Percentiles rank a stretch among this genome's conserved stretches.
Conservation (phyloP, 2,113 vertebrate genomes). For the Syrrhaptes paradoxus region DNA sequence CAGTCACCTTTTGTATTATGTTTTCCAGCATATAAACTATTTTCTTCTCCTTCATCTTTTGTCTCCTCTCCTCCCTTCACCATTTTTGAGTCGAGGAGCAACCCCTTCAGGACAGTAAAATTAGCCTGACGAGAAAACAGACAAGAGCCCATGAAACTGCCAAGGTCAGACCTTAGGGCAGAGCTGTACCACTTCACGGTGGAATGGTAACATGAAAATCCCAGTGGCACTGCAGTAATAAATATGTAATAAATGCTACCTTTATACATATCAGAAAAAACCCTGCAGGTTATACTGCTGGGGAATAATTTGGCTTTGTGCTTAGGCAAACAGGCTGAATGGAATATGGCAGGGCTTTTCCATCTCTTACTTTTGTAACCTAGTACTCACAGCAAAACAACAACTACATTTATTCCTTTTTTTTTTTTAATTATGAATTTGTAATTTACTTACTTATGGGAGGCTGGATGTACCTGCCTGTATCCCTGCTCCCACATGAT, state of each 20-base stretch:
- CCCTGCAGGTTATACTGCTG: neutral
- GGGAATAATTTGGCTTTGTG: neutral
- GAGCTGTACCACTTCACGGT: neutral
- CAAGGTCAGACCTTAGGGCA: slow-evolving; percentile 18
- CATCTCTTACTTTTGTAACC: neutral
- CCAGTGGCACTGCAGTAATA: slow-evolving; percentile 1
- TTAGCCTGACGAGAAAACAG: neutral
- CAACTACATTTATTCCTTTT: neutral
- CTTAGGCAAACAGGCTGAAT: neutral
- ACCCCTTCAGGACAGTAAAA: neutral
- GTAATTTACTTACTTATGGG: neutral
- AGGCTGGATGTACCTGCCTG: neutral
- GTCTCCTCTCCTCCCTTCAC: neutral
- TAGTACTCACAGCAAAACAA: neutral
- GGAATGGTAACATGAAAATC: neutral
- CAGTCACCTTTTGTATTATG: neutral
- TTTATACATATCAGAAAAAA: slow-evolving; percentile 1
- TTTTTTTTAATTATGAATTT: neutral
- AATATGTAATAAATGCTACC: slow-evolving; percentile 28
- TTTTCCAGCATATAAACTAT: neutral
- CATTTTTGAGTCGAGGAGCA: neutral
- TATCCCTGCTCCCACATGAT: neutral
- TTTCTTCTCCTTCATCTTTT: neutral
- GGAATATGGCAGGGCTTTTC: neutral
- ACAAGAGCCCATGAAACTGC: neutral